Base-by-base conservation (phyloP, 2,113 vertebrate genomes). In the Indicator maculatus region DNA sequence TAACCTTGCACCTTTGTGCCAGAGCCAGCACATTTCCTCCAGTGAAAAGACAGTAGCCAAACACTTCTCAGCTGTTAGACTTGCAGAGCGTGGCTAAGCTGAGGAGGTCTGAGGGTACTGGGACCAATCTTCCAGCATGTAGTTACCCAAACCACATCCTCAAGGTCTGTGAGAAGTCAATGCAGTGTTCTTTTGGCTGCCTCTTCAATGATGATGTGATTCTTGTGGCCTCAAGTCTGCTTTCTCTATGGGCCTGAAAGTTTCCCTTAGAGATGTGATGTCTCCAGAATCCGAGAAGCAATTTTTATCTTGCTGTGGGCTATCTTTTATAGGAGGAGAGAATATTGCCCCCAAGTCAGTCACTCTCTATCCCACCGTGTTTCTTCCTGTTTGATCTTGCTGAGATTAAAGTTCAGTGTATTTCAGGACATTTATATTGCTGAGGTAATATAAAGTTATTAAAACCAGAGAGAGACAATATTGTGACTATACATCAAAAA, bases 391-490 rank as follows among this genome's bases (percentile, higher is more conserved):
- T 97, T 96, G 95, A 96, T 96, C 95, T 97, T 91, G 33, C 88
- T 88, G 83, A 97, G 92, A 96, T 91, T 82, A 86, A 73, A 86
- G 72, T 75, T 95, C 91, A 82, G 93, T 86, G 96, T 95, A 55
- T 83, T 95, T 91, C 95, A 89, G 94, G 97, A 92, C 93, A 97
- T 94, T 96, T 96, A 93, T 96, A 93, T 97, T 96, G 95, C 97
- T 94, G 95, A 97, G 96, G 95, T 96, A 97, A 97, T 88, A 95
- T 76, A 93, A 93, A 96, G 95, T 98, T 91, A 97, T 97, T 97
- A 90, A 97, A 98, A 98, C 28, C 96, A 97, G 97, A 97, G 95
- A 94, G 61, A 96, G 91, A 96, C 88, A 83, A 89, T 74, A 88
- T 94, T 96, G 95, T 90, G 95, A 89, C 88, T 8, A 19, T 88